phyloP scores from a whole-genome alignment of 2,797 vertebrate genomes.

The Chaenodraco wilsoni region DNA sequence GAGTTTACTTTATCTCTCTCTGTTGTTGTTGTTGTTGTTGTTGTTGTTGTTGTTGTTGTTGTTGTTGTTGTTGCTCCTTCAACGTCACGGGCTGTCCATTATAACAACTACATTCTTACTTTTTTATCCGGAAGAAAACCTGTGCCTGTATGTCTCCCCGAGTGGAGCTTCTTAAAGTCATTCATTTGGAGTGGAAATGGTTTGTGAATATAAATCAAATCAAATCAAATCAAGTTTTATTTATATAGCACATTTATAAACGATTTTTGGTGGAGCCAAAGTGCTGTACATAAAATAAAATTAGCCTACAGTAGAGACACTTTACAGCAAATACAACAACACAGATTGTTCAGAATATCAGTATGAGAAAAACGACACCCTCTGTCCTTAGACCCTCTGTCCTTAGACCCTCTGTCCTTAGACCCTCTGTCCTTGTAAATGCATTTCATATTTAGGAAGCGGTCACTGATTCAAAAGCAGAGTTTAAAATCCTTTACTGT shows the following conservation, averaged over 20 bases:
- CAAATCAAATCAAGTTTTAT: no score
- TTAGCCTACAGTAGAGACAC: no score
- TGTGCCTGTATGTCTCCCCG: neutral
- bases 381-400: no score
- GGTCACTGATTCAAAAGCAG: neutral
- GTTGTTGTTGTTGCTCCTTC: neutral
- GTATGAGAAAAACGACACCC: no score
- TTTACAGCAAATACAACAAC: no score
- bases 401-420: no score
- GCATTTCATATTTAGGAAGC: neutral
- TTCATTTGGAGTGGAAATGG: neutral
- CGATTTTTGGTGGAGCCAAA: no score
- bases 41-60: no score
- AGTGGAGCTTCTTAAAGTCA: neutral
- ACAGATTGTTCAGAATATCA: no score
- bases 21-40: neutral
- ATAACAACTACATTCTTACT: neutral
- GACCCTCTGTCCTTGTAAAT: neutral
- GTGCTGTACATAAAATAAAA: no score
- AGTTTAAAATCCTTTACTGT: neutral
- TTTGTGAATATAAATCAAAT: neutral
- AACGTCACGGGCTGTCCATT: neutral
- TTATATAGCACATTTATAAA: no score
- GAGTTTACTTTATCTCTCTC: neutral
- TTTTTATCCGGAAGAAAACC: neutral